Evolutionary conservation across 2,888 invertebrate species (phyloP).

Genomic region (Drosophila atroscutellata): DNA sequence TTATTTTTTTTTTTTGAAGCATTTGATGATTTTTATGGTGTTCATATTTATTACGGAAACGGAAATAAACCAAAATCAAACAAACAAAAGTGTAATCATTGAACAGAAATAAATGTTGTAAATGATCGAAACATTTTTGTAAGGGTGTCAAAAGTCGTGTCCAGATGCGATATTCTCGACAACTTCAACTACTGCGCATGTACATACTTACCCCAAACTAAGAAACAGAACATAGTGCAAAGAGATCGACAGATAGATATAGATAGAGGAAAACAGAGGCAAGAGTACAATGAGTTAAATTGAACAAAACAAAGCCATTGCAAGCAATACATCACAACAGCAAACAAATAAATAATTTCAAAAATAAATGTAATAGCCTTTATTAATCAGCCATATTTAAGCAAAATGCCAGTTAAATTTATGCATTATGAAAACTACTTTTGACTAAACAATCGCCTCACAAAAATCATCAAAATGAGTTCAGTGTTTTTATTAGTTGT

Average conservation of each 20-base stretch:
- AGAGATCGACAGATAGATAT: slow-evolving; percentile 14
- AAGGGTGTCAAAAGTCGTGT: slow-evolving; percentile 33
- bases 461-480: slow-evolving; percentile 84
- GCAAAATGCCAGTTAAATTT: slow-evolving; percentile 40
- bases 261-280: slow-evolving; percentile 8
- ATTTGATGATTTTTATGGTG: slow-evolving; percentile 85
- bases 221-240: slow-evolving; percentile 35
- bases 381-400: slow-evolving; percentile 32
- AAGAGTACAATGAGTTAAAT: slow-evolving; percentile 5
- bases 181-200: slow-evolving; percentile 35
- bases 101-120: slow-evolving; percentile 35
- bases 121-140: slow-evolving; percentile 52
- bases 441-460: slow-evolving; percentile 78
- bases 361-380: slow-evolving; percentile 43
- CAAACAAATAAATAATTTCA: slow-evolving; percentile 17
- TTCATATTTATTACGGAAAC: slow-evolving; percentile 31
- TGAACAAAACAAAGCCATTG: slow-evolving; percentile 20
- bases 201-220: slow-evolving; percentile 70
- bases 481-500: slow-evolving; percentile 43
- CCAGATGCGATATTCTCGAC: slow-evolving; percentile 45
- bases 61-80: slow-evolving; percentile 27
- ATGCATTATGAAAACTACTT: slow-evolving; percentile 49
- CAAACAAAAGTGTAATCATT: slow-evolving; percentile 6
- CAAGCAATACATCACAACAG: slow-evolving; percentile 30
- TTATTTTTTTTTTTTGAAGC: slow-evolving; percentile 45